Conservation (phyloP, 2,797 vertebrate genomes). For the Melanotaenia maccullochi region DNA sequence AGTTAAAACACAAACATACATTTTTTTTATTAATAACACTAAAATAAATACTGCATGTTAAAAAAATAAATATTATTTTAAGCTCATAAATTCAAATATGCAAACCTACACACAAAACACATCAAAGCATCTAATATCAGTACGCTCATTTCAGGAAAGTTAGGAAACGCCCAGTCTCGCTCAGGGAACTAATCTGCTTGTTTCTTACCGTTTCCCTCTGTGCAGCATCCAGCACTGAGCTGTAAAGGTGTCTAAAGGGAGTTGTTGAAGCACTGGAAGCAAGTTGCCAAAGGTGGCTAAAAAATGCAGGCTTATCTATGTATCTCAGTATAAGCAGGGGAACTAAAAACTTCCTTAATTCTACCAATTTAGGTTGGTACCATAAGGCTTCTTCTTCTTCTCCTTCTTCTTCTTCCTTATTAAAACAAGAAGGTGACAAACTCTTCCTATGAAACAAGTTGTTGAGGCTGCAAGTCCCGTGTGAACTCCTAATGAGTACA, state of each 20-base stretch:
- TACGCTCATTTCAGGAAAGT: conserved; percentile 28
- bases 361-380: conserved; percentile 82
- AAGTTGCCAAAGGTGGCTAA: conserved; percentile 84
- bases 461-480: conserved; percentile 12
- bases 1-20: neutral
- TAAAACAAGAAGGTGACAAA: conserved; percentile 80
- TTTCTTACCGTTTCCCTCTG: conserved; percentile 59
- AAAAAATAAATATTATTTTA: neutral
- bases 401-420: conserved; percentile 72
- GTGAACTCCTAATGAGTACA: conserved; percentile 22
- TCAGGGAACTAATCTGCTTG: conserved; percentile 20
- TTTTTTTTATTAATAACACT: neutral
- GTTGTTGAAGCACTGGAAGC: conserved; percentile 68
- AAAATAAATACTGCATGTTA: neutral
- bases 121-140: conserved; percentile 22
- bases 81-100: conserved; percentile 1
- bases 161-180: conserved; percentile 68
- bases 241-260: conserved; percentile 51
- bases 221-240: conserved; percentile 20
- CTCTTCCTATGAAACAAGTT: conserved; percentile 44
- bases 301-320: conserved; percentile 82
- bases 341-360: conserved; percentile 90
- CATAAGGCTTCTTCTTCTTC: conserved; percentile 77
- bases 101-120: neutral
- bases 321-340: conserved; percentile 86